These are phyloP conservation scores for Drymodes brunneopygia DNA, from an alignment of 2,113 vertebrate species.

Conservation along the genomic window DNA sequence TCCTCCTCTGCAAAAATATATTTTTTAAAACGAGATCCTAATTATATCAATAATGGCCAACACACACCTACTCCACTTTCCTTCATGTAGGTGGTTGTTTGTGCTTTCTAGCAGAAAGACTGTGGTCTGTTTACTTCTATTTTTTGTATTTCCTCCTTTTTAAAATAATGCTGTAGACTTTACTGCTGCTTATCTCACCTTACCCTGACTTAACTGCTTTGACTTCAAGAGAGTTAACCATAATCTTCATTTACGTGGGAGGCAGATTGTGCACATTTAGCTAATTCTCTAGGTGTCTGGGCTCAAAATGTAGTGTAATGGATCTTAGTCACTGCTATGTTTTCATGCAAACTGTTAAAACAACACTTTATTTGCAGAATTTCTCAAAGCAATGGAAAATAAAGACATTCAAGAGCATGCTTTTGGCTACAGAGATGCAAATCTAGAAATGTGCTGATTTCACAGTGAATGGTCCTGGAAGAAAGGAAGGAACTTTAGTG, in stretches of 20 bases:
- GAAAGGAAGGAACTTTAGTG: background rate
- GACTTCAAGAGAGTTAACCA: constrained; percentile 21
- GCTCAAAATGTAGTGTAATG: constrained; percentile 37
- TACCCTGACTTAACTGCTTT: background rate
- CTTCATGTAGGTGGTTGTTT: constrained; percentile 33
- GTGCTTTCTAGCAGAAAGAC: background rate
- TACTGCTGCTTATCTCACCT: background rate
- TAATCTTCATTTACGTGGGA: constrained; percentile 27
- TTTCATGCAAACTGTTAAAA: constrained; percentile 49
- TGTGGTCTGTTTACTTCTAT: background rate
- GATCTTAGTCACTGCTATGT: constrained; percentile 47
- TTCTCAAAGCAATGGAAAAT: constrained; percentile 7
- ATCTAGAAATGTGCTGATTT: background rate
- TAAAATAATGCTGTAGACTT: background rate
- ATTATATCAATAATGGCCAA: constrained; percentile 19
- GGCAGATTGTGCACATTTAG: constrained; percentile 47
- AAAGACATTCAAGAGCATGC: background rate
- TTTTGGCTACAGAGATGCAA: background rate
- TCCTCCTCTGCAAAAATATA: background rate
- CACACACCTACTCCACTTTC: constrained; percentile 18
- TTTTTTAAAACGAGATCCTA: background rate
- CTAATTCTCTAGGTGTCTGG: constrained; percentile 50
- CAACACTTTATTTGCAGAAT: constrained; percentile 35
- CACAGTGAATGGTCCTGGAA: background rate
- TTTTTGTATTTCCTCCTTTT: background rate